Conservation (phyloP, 2,113 vertebrate genomes). For the Hydrochoerus hydrochaeris region DNA sequence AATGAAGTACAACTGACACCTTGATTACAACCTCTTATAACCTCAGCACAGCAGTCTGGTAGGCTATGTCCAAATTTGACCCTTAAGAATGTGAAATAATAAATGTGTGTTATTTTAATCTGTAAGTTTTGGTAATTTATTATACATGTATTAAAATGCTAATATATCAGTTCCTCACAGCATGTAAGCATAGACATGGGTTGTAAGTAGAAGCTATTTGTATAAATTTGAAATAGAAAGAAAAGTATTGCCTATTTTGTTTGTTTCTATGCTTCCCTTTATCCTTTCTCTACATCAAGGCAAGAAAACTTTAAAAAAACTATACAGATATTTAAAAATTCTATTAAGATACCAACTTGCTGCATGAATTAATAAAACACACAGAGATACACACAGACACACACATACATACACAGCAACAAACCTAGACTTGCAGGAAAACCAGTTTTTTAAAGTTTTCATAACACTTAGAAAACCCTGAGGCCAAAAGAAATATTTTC, state of each 20-base stretch:
- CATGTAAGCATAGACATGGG: not conserved
- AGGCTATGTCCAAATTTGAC: not conserved
- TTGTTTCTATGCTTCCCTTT: rapidly evolving
- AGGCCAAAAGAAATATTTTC: conserved; percentile 69
- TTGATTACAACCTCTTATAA: not conserved
- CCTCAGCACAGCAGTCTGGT: not conserved
- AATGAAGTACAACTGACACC: not conserved
- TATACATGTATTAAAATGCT: not conserved
- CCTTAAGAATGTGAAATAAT: not conserved
- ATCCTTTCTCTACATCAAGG: not conserved
- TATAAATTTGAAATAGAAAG: not conserved
- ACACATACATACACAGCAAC: not conserved
- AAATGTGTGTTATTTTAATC: not conserved
- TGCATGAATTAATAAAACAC: not conserved
- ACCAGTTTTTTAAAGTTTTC: conserved; percentile 41
- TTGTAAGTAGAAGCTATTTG: not conserved
- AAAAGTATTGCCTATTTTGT: not conserved
- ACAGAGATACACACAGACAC: not conserved
- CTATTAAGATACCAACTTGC: not conserved
- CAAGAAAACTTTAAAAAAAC: conserved; percentile 2
- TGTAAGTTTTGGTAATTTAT: not conserved
- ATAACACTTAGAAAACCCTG: conserved; percentile 66
- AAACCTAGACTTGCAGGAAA: not conserved
- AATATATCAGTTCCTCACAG: not conserved
- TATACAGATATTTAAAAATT: conserved; percentile 7